Evolutionary conservation across 2,797 vertebrate species (phyloP).

Genomic region (Tarsius wallacei): DNA sequence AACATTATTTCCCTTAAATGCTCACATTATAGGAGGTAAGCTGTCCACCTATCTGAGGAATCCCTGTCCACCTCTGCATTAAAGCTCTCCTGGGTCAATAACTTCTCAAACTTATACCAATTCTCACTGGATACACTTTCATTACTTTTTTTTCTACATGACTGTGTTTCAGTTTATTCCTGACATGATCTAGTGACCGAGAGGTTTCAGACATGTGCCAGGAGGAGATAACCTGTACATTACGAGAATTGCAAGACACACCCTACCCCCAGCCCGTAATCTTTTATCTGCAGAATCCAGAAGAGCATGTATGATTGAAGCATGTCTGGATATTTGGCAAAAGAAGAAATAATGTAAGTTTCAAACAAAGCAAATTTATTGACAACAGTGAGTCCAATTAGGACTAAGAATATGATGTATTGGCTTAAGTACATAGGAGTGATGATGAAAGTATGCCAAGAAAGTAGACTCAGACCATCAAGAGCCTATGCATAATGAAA

Average conservation of each 20-base stretch:
- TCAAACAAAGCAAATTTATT: not conserved
- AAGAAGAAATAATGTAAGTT: not conserved
- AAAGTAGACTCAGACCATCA: not conserved
- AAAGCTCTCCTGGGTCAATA: not conserved
- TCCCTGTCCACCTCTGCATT: not conserved
- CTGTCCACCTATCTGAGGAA: not conserved
- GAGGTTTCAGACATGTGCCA: not conserved
- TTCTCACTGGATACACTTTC: not conserved
- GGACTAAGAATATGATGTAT: not conserved
- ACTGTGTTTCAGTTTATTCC: not conserved
- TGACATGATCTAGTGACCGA: not conserved
- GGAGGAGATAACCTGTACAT: not conserved
- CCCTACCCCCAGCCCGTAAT: rapidly evolving
- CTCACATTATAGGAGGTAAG: not conserved
- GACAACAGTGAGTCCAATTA: not conserved
- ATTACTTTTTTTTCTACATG: not conserved
- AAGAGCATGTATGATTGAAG: not conserved
- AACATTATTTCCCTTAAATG: not conserved
- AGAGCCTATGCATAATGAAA: not conserved
- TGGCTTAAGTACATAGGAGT: not conserved
- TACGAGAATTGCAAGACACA: not conserved
- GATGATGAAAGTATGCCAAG: not conserved
- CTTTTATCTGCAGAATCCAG: not conserved
- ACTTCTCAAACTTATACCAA: not conserved
- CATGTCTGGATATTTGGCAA: not conserved